These are phyloP conservation scores for Ailurus styani DNA, from an alignment of 2,113 vertebrate species.

Conservation along the genomic window DNA sequence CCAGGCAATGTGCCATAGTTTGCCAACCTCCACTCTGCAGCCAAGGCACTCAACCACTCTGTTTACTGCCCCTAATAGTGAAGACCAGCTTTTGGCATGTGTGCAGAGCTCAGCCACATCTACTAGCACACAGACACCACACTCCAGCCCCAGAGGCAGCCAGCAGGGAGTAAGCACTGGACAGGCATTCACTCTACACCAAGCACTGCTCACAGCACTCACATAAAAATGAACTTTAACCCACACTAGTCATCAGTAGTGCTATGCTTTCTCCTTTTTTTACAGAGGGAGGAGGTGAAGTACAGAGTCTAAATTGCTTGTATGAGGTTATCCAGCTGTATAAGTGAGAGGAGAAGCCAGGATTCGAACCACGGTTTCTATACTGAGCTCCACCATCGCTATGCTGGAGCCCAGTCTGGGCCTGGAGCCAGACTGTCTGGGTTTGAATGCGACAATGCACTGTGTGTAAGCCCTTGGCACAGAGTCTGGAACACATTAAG, in stretches of 20 bases:
- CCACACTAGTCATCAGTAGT: neutral
- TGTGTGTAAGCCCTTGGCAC: slow-evolving; percentile 63
- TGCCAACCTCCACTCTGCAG: neutral
- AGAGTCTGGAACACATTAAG: slow-evolving; percentile 65
- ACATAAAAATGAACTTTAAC: neutral
- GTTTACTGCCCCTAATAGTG: neutral
- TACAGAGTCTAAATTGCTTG: neutral
- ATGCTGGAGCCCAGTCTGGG: slow-evolving; percentile 39
- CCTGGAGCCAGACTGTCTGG: slow-evolving; percentile 66
- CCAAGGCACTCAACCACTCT: neutral
- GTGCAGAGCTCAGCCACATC: neutral
- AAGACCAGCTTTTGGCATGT: neutral
- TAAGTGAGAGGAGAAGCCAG: neutral
- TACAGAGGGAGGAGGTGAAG: neutral
- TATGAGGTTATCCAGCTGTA: neutral
- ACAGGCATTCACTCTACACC: neutral
- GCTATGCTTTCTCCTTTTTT: neutral
- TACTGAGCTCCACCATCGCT: neutral
- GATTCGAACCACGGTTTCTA: slow-evolving; percentile 7
- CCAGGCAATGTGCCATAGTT: neutral
- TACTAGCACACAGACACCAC: neutral
- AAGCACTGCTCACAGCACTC: neutral
- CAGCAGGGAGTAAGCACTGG: neutral
- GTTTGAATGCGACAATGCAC: slow-evolving; percentile 50
- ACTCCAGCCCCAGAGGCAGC: neutral